Percentiles rank a stretch among this genome's conserved stretches.
These are phyloP conservation scores for Labeo rohita DNA, from an alignment of 2,113 vertebrate genomes.

Conservation along the genomic window DNA sequence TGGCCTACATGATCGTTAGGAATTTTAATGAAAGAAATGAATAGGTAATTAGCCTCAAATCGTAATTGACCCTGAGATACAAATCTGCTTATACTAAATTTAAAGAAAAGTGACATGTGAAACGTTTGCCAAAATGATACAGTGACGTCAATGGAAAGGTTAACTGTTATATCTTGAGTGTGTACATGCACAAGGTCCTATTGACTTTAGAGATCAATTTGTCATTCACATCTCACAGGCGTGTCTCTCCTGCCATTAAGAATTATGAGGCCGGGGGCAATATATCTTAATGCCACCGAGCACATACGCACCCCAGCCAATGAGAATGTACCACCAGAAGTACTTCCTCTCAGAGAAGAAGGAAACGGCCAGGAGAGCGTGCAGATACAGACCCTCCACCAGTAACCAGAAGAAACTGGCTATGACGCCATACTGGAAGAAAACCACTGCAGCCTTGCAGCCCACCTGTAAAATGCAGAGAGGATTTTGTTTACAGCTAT, in stretches of 20 bases:
- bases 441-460: slow-evolving; percentile 89
- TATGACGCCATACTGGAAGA: slow-evolving; percentile 96
- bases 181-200: not conserved
- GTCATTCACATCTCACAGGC: slow-evolving; percentile 29
- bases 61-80: not conserved
- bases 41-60: not conserved
- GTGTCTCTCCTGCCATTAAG: not conserved
- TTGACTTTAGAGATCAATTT: slow-evolving; percentile 47
- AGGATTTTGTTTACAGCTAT: slow-evolving; percentile 28
- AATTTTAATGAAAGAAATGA: not conserved
- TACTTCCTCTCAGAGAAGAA: slow-evolving; percentile 95
- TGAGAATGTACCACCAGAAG: slow-evolving; percentile 88
- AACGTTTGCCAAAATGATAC: not conserved
- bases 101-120: not conserved
- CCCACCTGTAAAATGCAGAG: slow-evolving; percentile 73
- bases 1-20: not conserved
- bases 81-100: not conserved
- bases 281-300: slow-evolving; percentile 14
- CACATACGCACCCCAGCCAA: slow-evolving; percentile 90
- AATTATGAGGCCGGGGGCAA: slow-evolving; percentile 11
- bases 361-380: slow-evolving; percentile 88
- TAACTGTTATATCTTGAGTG: not conserved
- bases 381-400: slow-evolving; percentile 93
- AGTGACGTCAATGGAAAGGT: slow-evolving; percentile 18
- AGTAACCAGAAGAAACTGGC: slow-evolving; percentile 95